phyloP scores from a whole-genome alignment of 2,888 invertebrate species.

The Dascillus cervinus region DNA sequence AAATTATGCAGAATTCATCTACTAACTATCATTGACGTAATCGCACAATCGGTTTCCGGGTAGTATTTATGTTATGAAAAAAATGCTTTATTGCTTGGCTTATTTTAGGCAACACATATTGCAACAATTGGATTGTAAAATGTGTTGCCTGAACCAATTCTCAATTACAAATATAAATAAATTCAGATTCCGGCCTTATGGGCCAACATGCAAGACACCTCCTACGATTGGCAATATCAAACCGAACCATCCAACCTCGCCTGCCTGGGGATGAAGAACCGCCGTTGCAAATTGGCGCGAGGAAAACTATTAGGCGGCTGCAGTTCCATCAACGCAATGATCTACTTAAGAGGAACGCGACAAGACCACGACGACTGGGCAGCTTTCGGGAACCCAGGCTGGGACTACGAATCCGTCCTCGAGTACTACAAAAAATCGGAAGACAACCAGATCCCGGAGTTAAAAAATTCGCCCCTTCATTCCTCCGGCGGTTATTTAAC shows the following conservation, averaged over 20 bases:
- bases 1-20: too few relatives aligned
- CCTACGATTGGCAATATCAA: conserved; percentile 28
- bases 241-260: conserved; percentile 22
- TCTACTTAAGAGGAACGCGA: conserved; percentile 80
- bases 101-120: too few relatives aligned
- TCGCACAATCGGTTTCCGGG: too few relatives aligned
- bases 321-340: conserved; percentile 83
- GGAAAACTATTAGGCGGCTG: conserved; percentile 82
- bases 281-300: conserved; percentile 81
- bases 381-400: conserved; percentile 70
- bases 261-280: conserved; percentile 72
- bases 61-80: too few relatives aligned
- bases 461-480: too few relatives aligned
- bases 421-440: conserved; percentile 80
- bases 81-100: too few relatives aligned
- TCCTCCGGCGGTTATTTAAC: conserved; percentile 10
- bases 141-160: too few relatives aligned
- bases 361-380: conserved; percentile 85
- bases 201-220: conserved; percentile 27
- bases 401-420: conserved; percentile 73
- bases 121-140: too few relatives aligned
- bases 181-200: conserved; percentile 31
- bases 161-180: too few relatives aligned
- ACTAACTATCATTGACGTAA: too few relatives aligned
- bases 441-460: too few relatives aligned